Conservation (phyloP, 23 tunicate genomes). For the Botrylloides violaceus region DNA sequence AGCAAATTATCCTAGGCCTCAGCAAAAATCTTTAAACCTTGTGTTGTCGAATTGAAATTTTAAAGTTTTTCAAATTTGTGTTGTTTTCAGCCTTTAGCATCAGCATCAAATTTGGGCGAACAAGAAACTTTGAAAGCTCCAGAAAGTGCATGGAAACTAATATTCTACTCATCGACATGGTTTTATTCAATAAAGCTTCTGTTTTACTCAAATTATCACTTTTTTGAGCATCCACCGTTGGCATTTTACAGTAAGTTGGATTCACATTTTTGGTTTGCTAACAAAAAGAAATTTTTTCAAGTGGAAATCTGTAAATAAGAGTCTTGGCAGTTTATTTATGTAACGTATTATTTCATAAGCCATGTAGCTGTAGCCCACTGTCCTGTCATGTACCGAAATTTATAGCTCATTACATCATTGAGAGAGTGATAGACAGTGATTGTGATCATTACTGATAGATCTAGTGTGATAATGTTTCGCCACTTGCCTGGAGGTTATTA, state of each 20-base stretch:
- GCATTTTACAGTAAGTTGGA: conserved; percentile 57
- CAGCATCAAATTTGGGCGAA: conserved; percentile 15
- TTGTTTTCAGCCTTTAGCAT: conserved; percentile 56
- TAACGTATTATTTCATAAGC: too few species aligned
- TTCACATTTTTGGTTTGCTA: too few species aligned
- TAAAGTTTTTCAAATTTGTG: neutral
- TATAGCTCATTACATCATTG: too few species aligned
- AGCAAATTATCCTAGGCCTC: too few species aligned
- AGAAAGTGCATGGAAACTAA: conserved; percentile 83
- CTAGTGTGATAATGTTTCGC: too few species aligned
- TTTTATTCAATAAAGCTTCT: conserved; percentile 55
- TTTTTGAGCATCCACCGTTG: conserved; percentile 52
- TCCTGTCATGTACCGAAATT: too few species aligned
- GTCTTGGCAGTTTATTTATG: neutral
- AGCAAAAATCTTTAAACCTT: too few species aligned
- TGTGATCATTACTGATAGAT: too few species aligned
- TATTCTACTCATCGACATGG: conserved; percentile 73
- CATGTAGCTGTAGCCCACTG: too few species aligned
- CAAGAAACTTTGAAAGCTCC: conserved; percentile 65
- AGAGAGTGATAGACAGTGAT: too few species aligned
- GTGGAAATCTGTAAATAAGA: neutral
- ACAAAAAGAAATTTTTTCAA: conserved; percentile 6
- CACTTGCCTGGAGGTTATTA: too few species aligned
- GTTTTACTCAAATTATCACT: conserved; percentile 61
- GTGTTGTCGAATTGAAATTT: neutral